Evolutionary conservation across 2,797 vertebrate species (phyloP).

Genomic region (Hoplostethus atlanticus): DNA sequence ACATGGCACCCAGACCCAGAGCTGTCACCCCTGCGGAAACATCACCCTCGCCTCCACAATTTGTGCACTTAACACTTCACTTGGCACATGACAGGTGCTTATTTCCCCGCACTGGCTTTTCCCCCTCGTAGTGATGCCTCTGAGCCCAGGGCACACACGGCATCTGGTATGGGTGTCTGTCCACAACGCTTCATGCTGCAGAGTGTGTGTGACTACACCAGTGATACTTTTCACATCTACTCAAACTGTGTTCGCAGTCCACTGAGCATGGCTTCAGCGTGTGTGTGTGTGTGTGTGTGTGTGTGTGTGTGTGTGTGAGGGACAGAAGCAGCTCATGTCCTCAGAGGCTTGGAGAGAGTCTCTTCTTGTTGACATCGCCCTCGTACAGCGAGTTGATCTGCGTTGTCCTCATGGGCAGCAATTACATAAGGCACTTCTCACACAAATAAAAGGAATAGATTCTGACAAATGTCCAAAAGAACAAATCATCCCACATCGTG

Average conservation of each 20-base stretch:
- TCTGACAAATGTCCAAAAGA: not conserved
- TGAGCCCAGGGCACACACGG: slow-evolving; percentile 64
- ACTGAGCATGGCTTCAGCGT: slow-evolving; percentile 38
- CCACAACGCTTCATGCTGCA: slow-evolving; percentile 41
- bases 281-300: slow-evolving; percentile 14
- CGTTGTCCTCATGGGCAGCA: not conserved
- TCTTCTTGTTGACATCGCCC: not conserved
- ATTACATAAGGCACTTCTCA: not conserved
- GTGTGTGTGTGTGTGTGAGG: not conserved
- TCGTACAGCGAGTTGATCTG: not conserved
- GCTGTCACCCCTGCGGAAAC: slow-evolving; percentile 83
- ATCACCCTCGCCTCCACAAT: slow-evolving; percentile 82
- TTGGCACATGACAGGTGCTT: slow-evolving; percentile 86
- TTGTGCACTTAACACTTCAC: slow-evolving; percentile 87
- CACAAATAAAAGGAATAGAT: not conserved
- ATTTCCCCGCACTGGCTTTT: slow-evolving; percentile 77
- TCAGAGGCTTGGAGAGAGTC: not conserved
- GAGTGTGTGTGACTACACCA: slow-evolving; percentile 55
- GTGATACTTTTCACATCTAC: slow-evolving; percentile 68
- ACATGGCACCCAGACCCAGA: slow-evolving; percentile 80
- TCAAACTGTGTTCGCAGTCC: slow-evolving; percentile 57
- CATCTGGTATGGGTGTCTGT: slow-evolving; percentile 78
- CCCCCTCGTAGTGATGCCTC: slow-evolving; percentile 66
- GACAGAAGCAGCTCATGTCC: slow-evolving; percentile 7
- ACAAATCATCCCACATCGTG: not conserved